Percentiles rank a stretch among this genome's conserved stretches.
Evolutionary conservation across 92 coral and sea anemone species (phyloP).

Genomic region (Heteractis magnifica): DNA sequence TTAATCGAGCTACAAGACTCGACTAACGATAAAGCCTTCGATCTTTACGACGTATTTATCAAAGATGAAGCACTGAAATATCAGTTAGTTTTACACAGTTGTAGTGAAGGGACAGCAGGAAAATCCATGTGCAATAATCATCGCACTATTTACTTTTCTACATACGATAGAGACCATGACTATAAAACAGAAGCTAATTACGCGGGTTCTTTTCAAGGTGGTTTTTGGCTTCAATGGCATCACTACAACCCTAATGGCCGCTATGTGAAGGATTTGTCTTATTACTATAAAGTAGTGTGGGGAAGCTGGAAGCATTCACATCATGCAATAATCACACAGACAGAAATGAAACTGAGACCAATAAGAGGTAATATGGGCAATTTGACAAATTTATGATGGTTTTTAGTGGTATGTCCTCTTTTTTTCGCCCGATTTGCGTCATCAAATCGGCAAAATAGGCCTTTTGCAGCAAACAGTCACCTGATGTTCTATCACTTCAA

Average conservation of each 20-base stretch:
- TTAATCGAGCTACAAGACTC: constrained; percentile 5
- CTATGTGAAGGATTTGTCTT: background rate
- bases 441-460: no score
- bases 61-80: background rate
- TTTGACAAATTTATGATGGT: no score
- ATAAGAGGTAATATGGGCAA: constrained; percentile 14
- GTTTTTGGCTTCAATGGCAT: constrained; percentile 4
- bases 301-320: background rate
- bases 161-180: background rate
- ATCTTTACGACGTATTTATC: background rate
- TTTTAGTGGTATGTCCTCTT: no score
- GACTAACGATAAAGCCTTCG: background rate
- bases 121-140: background rate
- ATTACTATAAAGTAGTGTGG: background rate
- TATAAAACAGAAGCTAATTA: background rate
- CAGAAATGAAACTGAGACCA: constrained; percentile 19
- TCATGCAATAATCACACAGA: background rate
- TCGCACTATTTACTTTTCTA: background rate
- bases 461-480: no score
- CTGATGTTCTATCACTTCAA: no score
- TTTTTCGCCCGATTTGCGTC: no score
- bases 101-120: constrained; percentile 1
- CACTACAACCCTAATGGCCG: background rate
- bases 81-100: background rate
- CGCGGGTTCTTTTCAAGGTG: background rate